A percentile compares a stretch with the other conserved stretches of the same genome.
Evolutionary conservation across 2,113 vertebrate genomes (phyloP).

Genomic region (Eolophus roseicapilla): DNA sequence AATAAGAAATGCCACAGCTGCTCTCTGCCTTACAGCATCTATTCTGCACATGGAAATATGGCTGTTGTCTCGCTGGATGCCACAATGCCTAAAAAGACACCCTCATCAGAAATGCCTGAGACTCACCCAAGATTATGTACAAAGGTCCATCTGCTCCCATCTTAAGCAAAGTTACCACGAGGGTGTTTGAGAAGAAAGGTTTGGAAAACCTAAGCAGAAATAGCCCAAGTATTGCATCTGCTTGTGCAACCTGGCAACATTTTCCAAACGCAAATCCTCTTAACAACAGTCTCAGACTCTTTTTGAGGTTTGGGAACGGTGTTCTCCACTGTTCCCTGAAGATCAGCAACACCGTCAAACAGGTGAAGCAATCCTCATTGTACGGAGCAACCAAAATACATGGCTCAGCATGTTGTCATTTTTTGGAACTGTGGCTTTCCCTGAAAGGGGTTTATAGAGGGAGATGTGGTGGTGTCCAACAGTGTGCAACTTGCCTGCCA

Average conservation of each 20-base stretch:
- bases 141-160: background rate
- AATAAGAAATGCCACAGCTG: background rate
- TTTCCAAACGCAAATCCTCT: constrained; percentile 28
- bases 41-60: background rate
- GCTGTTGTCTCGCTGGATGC: background rate
- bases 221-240: constrained; percentile 4
- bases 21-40: background rate
- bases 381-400: background rate
- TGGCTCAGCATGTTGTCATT: background rate
- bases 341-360: background rate
- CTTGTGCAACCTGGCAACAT: constrained; percentile 41
- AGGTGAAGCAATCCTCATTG: background rate
- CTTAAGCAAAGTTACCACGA: background rate
- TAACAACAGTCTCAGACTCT: background rate
- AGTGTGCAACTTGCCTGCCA: accelerated
- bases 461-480: background rate
- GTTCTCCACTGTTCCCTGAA: background rate
- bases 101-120: background rate
- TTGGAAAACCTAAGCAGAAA: constrained; percentile 27
- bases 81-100: background rate
- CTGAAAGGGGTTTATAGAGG: background rate
- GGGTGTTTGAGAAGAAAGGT: background rate
- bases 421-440: background rate
- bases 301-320: constrained; percentile 37
- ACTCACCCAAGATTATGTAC: background rate